Evolutionary conservation across 1,140 invertebrate species (phyloP).

Genomic region (Caligus rogercresseyi): DNA sequence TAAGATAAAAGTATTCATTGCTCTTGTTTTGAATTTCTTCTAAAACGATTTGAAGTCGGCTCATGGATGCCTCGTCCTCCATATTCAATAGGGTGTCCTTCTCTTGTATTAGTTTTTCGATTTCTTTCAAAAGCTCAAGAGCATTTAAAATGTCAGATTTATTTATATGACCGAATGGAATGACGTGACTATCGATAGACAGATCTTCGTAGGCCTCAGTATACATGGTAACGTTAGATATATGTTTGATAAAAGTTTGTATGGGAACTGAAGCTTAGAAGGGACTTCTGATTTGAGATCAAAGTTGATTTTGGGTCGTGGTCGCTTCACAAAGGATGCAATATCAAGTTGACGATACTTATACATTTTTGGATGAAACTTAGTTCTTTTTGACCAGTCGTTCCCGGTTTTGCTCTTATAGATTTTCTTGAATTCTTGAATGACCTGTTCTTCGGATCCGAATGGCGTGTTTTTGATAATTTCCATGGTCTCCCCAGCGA

Average conservation of each 20-base stretch:
- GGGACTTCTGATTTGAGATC: conserved; percentile 22
- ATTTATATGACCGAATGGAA: conserved; percentile 21
- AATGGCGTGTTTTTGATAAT: conserved; percentile 37
- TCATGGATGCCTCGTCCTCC: conserved; percentile 2
- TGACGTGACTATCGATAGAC: conserved; percentile 19
- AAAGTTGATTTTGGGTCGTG: not conserved
- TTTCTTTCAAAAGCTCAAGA: conserved; percentile 20
- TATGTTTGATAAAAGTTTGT: conserved; percentile 26
- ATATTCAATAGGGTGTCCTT: not conserved
- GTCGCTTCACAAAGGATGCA: not conserved
- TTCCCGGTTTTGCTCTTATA: conserved; percentile 37
- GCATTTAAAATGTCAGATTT: conserved; percentile 23
- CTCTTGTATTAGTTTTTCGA: not conserved
- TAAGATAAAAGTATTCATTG: conserved; percentile 33
- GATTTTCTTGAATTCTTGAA: conserved; percentile 36
- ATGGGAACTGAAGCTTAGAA: conserved; percentile 28
- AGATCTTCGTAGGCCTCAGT: conserved; percentile 22
- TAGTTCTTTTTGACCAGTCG: conserved; percentile 31
- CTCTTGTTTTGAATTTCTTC: conserved; percentile 30
- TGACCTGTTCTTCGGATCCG: conserved; percentile 29
- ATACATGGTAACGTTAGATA: conserved; percentile 30
- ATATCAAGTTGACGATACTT: conserved; percentile 29
- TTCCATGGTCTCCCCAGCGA: conserved; percentile 28
- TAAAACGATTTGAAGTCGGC: not conserved
- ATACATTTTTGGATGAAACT: conserved; percentile 28